These are phyloP conservation scores for Acrobasis suavella DNA, from an alignment of 2,888 invertebrate species.

Conservation along the genomic window DNA sequence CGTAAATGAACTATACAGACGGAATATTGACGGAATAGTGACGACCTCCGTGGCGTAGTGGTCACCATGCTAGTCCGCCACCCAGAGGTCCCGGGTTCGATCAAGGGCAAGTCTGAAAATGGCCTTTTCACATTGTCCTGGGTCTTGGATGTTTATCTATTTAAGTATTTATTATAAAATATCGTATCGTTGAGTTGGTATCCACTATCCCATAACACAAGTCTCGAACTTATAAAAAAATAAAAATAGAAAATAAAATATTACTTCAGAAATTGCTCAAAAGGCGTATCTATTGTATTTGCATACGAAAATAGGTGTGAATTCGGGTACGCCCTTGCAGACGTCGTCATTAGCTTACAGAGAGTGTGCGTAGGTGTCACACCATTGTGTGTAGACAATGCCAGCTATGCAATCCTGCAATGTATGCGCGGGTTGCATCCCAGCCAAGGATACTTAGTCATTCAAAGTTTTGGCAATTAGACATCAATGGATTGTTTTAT, in stretches of 20 bases:
- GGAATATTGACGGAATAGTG: too few species aligned
- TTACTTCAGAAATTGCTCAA: conserved; percentile 14
- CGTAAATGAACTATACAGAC: conserved; percentile 4
- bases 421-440: conserved; percentile 69
- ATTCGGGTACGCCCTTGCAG: conserved; percentile 19
- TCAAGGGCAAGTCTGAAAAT: too few species aligned
- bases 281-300: conserved; percentile 17
- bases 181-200: too few species aligned
- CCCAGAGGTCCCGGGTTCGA: too few species aligned
- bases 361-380: conserved; percentile 62
- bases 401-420: conserved; percentile 58
- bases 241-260: too few species aligned
- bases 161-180: too few species aligned
- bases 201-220: too few species aligned
- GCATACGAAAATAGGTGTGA: conserved; percentile 21
- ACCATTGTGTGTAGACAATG: conserved; percentile 75
- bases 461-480: conserved; percentile 37
- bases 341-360: conserved; percentile 33
- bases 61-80: too few species aligned
- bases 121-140: too few species aligned
- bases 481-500: conserved; percentile 24
- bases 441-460: conserved; percentile 69
- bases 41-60: too few species aligned
- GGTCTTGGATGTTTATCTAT: too few species aligned
- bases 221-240: too few species aligned